Conservation (phyloP, 2,888 invertebrate species). For the Pilophorus perplexus region DNA sequence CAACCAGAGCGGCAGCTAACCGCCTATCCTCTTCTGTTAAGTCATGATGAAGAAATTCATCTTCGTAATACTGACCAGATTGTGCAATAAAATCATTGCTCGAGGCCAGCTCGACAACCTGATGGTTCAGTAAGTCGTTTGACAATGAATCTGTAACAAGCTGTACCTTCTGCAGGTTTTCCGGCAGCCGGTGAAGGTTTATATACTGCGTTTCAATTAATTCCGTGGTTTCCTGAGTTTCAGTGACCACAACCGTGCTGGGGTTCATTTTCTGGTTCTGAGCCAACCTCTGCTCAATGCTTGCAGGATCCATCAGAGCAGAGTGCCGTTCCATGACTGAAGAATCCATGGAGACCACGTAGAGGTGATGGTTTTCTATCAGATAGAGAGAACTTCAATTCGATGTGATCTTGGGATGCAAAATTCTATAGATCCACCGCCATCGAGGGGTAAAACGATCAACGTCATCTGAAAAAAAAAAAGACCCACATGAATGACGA, state of each 20-base stretch:
- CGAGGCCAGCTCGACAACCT: constrained; percentile 47
- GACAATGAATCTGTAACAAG: constrained; percentile 46
- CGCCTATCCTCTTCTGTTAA: constrained; percentile 61
- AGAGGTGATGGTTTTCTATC: no score
- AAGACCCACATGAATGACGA: no score
- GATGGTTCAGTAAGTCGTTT: constrained; percentile 48
- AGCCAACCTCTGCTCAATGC: constrained; percentile 37
- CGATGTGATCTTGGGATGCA: no score
- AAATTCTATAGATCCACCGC: no score
- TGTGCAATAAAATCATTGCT: constrained; percentile 50
- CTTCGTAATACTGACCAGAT: constrained; percentile 48
- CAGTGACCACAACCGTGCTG: constrained; percentile 42
- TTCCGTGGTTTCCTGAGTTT: constrained; percentile 43
- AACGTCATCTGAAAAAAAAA: no score
- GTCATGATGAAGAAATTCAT: constrained; percentile 51
- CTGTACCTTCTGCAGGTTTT: constrained; percentile 47
- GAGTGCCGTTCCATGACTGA: constrained; percentile 43
- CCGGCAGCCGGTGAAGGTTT: constrained; percentile 52
- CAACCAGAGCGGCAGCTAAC: constrained; percentile 62
- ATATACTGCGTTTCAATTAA: constrained; percentile 52
- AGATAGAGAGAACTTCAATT: no score
- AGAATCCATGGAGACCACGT: constrained; percentile 44
- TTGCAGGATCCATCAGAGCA: constrained; percentile 35
- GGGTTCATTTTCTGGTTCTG: constrained; percentile 30
- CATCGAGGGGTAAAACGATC: no score